Conservation (phyloP, 2,797 vertebrate species). For the Decapterus maruadsi region DNA sequence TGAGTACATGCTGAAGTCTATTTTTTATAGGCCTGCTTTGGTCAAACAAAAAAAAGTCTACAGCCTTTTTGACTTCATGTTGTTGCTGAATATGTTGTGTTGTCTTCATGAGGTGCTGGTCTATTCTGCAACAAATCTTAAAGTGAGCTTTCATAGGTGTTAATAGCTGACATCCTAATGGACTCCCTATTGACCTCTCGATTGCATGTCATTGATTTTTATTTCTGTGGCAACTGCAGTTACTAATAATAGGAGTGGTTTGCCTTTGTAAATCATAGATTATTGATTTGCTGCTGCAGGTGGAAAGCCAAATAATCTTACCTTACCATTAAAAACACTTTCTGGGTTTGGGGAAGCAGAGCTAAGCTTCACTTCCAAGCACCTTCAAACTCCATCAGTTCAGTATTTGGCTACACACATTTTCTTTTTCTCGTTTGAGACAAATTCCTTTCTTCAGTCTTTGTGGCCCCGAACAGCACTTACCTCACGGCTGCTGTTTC, state of each 20-base stretch:
- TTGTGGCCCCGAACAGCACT: conserved; percentile 47
- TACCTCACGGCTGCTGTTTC: conserved; percentile 58
- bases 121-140: conserved; percentile 21
- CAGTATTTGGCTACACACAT: conserved; percentile 17
- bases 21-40: conserved; percentile 24
- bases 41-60: background rate
- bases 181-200: conserved; percentile 59
- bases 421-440: conserved; percentile 57
- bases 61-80: conserved; percentile 7
- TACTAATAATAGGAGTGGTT: conserved; percentile 48
- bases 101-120: background rate
- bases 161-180: conserved; percentile 51
- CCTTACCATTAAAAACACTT: conserved; percentile 23
- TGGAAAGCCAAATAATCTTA: too few relatives aligned
- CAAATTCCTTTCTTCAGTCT: conserved; percentile 41
- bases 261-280: conserved; percentile 36
- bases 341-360: conserved; percentile 9
- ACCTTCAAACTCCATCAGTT: conserved; percentile 37
- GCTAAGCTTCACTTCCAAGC: background rate
- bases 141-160: conserved; percentile 30
- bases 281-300: conserved; percentile 42
- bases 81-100: conserved; percentile 3
- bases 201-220: conserved; percentile 74
- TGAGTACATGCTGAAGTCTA: conserved; percentile 79
- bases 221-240: conserved; percentile 46